These are phyloP conservation scores for Pemphredon lugubris DNA, from an alignment of 2,888 invertebrate genomes.

Conservation along the genomic window DNA sequence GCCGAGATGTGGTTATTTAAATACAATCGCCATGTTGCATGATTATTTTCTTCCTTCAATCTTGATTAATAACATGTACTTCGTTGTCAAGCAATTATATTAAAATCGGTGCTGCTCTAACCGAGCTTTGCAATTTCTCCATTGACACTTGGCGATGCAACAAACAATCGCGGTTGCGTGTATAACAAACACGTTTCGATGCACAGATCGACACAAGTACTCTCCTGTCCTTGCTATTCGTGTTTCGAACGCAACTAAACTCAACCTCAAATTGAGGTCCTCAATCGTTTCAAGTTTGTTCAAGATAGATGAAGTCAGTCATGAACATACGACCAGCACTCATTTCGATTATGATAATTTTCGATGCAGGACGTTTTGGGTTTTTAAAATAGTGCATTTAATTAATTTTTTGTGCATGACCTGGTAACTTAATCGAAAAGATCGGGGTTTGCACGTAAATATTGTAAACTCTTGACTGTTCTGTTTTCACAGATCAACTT, in stretches of 20 bases:
- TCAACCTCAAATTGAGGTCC: no score
- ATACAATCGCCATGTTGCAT: slow-evolving; percentile 52
- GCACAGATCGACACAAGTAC: no score
- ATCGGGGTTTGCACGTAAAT: no score
- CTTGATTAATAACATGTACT: slow-evolving; percentile 33
- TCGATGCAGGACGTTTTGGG: not conserved
- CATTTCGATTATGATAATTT: slow-evolving; percentile 6
- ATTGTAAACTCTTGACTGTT: not conserved
- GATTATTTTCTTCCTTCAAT: slow-evolving; percentile 20
- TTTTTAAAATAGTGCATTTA: no score
- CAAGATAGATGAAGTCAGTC: slow-evolving; percentile 33
- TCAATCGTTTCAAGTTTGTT: no score
- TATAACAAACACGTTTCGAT: slow-evolving; percentile 22
- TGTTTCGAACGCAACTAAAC: no score
- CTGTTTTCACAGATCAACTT: slow-evolving; percentile 1
- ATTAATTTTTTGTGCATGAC: no score
- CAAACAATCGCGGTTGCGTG: slow-evolving; percentile 5
- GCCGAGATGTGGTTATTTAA: slow-evolving; percentile 45
- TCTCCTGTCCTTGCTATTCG: no score
- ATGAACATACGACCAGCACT: slow-evolving; percentile 18
- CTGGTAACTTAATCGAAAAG: no score
- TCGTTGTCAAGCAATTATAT: slow-evolving; percentile 8
- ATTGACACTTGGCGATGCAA: slow-evolving; percentile 9
- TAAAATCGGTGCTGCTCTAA: not conserved
- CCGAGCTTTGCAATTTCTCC: not conserved